phyloP scores from a whole-genome alignment of 2,888 invertebrate species.

The Dione vanillae region DNA sequence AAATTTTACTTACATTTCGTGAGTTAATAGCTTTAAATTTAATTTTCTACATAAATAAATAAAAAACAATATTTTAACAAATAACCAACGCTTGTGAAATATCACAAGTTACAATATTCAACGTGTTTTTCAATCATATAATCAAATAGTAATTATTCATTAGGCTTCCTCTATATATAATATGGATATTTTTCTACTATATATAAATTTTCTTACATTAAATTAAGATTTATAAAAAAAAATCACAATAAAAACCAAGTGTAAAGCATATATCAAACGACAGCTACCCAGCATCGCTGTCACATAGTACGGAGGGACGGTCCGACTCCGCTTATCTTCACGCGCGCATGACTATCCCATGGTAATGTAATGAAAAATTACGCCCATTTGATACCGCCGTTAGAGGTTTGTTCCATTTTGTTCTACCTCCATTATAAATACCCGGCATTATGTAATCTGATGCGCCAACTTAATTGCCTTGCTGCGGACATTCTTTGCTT shows the following conservation, averaged over 20 bases:
- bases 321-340: slow-evolving; percentile 77
- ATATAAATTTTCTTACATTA: too few relatives aligned
- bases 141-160: too few relatives aligned
- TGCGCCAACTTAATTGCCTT: slow-evolving; percentile 46
- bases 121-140: too few relatives aligned
- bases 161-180: too few relatives aligned
- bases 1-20: too few relatives aligned
- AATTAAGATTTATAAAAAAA: neutral
- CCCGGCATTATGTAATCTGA: slow-evolving; percentile 47
- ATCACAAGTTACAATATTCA: too few relatives aligned
- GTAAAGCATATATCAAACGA: slow-evolving; percentile 29
- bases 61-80: too few relatives aligned
- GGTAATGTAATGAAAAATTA: slow-evolving; percentile 85
- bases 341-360: slow-evolving; percentile 76
- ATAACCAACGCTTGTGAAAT: too few relatives aligned
- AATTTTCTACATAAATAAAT: too few relatives aligned
- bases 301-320: slow-evolving; percentile 62
- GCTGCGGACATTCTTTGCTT: slow-evolving; percentile 40
- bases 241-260: neutral
- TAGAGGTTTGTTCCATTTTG: slow-evolving; percentile 30
- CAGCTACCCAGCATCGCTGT: slow-evolving; percentile 48
- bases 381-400: slow-evolving; percentile 74
- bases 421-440: slow-evolving; percentile 48
- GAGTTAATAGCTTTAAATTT: too few relatives aligned
- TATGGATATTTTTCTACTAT: too few relatives aligned